Evolutionary conservation across 35 echinoderm and acorn worm species (phyloP), one percentile per base, ranked within the genome.

Genomic region (Ophioderma brevispina): DNA sequence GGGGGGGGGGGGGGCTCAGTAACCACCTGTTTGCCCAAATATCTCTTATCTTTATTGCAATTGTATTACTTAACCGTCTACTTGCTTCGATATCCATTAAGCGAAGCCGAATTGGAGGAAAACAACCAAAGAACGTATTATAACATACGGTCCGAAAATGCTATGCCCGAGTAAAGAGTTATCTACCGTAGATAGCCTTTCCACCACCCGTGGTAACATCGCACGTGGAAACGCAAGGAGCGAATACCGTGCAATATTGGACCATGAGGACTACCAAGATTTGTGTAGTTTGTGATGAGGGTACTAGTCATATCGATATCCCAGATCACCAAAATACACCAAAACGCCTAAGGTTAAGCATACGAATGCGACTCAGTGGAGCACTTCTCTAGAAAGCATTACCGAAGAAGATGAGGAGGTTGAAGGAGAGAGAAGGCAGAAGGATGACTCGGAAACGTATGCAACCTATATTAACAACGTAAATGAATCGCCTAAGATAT

Each of bases 381-480:
- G 81, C 2, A 55, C 75, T 10, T 91, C 75, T 35, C 50, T 91
- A 18, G 90, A 91, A 75, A 91, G 90, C 40, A 91, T 91, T 30
- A 42, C 37, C 21, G 90, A 91, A 39, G 90, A 91, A 83, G 90
- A 76, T 2, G 90, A 91, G 55, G 89, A 90, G 28, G 39, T 35
- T 13, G 34, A 32, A 39, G 75, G 40, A 17, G 33, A 77, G 0
- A 36, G 36, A 31, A 77, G 78, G 52, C 25, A 78, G 11, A 32
- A 78, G 18, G 82, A 77, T 1, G 89, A 78, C 75, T 38, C 75
- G 40, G 80, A 84, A 70, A 28, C 33, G 36, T 75, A 64, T 76
- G 56, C 64, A 40, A 78, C 35, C 36, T 42, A 75, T 15, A 64
- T 55, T 37, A 76, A 39, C 31, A 31, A 64, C 8, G 76, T 76